Evolutionary conservation across 2,888 invertebrate species (phyloP).

Genomic region (Noctua janthina): DNA sequence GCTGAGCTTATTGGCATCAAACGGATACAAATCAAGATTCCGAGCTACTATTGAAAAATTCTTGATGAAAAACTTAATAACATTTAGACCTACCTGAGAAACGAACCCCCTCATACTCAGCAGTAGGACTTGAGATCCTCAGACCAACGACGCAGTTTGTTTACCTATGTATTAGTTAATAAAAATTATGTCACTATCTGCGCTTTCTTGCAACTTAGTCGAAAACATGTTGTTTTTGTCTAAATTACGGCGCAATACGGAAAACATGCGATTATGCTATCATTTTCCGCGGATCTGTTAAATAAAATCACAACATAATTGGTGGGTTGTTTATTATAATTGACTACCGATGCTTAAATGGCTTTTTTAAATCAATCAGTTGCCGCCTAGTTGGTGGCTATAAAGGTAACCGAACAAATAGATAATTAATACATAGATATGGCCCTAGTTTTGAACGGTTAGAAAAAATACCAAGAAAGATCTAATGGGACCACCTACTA

Average conservation of each 20-base stretch:
- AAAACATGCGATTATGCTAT: slow-evolving; percentile 8
- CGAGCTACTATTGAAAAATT: not conserved
- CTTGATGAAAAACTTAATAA: not conserved
- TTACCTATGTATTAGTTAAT: not conserved
- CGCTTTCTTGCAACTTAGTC: slow-evolving; percentile 22
- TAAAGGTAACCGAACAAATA: slow-evolving; percentile 25
- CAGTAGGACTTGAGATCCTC: not conserved
- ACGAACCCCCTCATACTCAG: too few relatives aligned
- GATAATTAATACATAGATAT: slow-evolving; percentile 1
- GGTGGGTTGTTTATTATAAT: slow-evolving; percentile 24
- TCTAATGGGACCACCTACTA: slow-evolving; percentile 30
- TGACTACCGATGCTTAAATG: slow-evolving; percentile 11
- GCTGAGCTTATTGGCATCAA: not conserved
- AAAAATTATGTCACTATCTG: slow-evolving; percentile 17
- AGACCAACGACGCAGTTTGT: not conserved
- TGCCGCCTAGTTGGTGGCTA: slow-evolving; percentile 25
- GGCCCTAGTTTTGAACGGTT: not conserved
- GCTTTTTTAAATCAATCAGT: slow-evolving; percentile 30
- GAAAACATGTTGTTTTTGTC: slow-evolving; percentile 40
- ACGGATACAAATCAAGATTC: not conserved
- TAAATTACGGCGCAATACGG: slow-evolving; percentile 20
- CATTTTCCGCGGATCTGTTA: not conserved
- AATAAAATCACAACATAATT: slow-evolving; percentile 11
- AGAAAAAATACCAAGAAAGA: slow-evolving; percentile 6
- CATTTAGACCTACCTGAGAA: not conserved